phyloP scores from a whole-genome alignment of 2,797 vertebrate genomes.

The Oceanodroma leucorhoa region DNA sequence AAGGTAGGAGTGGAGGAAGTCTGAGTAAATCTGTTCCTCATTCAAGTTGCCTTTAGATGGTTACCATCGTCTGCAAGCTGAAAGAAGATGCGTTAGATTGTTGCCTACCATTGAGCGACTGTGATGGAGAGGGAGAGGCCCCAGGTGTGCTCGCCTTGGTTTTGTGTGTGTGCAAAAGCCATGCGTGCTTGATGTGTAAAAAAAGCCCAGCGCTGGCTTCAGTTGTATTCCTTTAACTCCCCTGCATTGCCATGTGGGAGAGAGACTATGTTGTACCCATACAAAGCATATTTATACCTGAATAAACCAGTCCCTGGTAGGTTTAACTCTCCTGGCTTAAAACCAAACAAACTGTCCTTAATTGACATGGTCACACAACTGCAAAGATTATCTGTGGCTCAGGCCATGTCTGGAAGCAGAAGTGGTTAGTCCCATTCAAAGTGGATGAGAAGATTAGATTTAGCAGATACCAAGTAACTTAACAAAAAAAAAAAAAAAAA shows the following conservation, averaged over 20 bases:
- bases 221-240: neutral
- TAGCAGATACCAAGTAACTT: neutral
- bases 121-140: neutral
- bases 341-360: neutral
- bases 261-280: neutral
- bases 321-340: neutral
- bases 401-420: neutral
- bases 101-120: neutral
- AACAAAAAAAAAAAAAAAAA: neutral
- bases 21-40: neutral
- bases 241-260: neutral
- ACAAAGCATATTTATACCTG: neutral
- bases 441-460: neutral
- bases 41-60: neutral
- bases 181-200: fast-evolving
- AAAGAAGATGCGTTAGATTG: neutral
- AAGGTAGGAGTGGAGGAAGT: conserved; percentile 48
- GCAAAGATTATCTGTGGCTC: neutral
- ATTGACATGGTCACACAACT: neutral
- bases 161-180: neutral
- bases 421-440: neutral
- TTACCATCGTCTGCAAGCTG: neutral
- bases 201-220: neutral
- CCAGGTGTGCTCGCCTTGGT: fast-evolving
- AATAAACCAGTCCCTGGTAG: neutral